Conservation (phyloP, 2,797 vertebrate species). For the Peromyscus nudipes region DNA sequence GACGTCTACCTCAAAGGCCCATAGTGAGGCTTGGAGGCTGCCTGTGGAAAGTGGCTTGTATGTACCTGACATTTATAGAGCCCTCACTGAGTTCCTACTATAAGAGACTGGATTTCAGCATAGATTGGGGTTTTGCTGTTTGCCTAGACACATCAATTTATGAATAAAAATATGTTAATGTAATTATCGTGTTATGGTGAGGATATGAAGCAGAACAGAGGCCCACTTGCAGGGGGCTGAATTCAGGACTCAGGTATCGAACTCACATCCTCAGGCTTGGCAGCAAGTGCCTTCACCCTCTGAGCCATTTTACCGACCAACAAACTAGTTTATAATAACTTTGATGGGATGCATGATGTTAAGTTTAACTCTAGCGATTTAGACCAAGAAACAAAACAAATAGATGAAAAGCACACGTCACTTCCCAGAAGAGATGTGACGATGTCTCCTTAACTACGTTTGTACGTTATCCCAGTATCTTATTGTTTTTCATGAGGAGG, state of each 20-base stretch:
- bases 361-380: background rate
- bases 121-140: background rate
- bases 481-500: background rate
- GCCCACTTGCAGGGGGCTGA: background rate
- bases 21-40: fast-evolving
- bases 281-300: background rate
- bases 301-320: background rate
- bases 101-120: background rate
- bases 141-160: background rate
- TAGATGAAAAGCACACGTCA: background rate
- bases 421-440: background rate
- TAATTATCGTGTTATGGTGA: background rate
- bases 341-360: fast-evolving
- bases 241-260: background rate
- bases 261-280: background rate
- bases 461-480: background rate
- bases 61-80: background rate
- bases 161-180: background rate
- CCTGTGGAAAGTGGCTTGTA: background rate
- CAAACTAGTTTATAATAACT: fast-evolving
- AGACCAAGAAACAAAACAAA: background rate
- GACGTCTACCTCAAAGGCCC: background rate
- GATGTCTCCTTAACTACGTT: background rate
- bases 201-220: background rate
- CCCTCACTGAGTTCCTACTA: background rate